phyloP scores from a whole-genome alignment of 1,140 invertebrate species.

The Oscheius sp. region DNA sequence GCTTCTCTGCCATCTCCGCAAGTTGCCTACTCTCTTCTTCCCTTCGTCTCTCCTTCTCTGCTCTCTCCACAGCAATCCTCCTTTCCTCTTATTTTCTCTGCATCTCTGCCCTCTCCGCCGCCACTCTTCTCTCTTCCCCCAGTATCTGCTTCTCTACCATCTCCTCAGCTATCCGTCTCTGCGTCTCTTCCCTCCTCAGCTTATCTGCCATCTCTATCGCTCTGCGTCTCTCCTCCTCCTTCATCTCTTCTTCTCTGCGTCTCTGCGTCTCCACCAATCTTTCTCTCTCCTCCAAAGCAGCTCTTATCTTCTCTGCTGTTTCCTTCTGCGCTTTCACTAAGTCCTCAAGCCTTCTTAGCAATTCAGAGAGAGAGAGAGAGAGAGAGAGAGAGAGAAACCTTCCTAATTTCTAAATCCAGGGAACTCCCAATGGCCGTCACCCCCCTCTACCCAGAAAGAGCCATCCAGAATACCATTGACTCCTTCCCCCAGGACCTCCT shows the following conservation, averaged over 20 bases:
- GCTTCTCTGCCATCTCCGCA: no score
- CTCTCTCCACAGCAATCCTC: not conserved
- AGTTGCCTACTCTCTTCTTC: conserved; percentile 18
- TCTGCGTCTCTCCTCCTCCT: conserved; percentile 29
- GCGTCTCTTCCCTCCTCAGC: conserved; percentile 1
- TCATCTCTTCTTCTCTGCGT: conserved; percentile 22
- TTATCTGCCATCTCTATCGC: no score
- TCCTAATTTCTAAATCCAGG: no score
- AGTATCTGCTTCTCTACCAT: conserved; percentile 11
- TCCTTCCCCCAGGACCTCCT: conserved; percentile 15
- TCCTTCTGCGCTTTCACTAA: conserved; percentile 13
- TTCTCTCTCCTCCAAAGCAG: not conserved
- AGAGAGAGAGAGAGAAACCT: no score
- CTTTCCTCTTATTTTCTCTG: not conserved
- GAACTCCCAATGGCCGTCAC: conserved; percentile 16
- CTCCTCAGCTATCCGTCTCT: conserved; percentile 7
- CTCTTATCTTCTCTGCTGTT: not conserved
- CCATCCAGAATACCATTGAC: conserved; percentile 24
- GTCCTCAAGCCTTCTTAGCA: not conserved
- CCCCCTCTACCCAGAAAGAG: not conserved
- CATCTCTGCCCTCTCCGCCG: not conserved
- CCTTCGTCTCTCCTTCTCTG: not conserved
- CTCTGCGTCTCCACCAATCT: conserved; percentile 3
- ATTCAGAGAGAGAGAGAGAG: no score
- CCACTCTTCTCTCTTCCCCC: conserved; percentile 13